Conservation (phyloP, 2,113 vertebrate species). For the Rhizomys pruinosus region DNA sequence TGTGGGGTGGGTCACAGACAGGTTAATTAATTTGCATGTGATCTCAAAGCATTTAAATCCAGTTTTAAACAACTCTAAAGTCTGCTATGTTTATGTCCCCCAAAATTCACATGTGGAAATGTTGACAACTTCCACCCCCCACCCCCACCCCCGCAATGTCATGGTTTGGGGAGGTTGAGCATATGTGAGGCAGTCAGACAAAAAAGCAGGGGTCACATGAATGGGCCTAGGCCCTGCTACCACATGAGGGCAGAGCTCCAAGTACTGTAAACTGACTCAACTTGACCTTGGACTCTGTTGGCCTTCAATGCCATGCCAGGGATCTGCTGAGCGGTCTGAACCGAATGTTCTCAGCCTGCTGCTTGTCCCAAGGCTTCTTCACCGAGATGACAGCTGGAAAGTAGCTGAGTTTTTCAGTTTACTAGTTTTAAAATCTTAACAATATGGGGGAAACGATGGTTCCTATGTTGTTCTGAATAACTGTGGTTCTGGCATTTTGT, state of each 20-base stretch:
- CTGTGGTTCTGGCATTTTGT: constrained; percentile 10
- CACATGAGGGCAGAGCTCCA: neutral
- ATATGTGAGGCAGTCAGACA: neutral
- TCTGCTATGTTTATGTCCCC: neutral
- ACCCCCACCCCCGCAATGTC: too few species aligned
- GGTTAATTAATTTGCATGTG: neutral
- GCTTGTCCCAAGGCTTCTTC: neutral
- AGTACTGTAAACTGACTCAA: neutral
- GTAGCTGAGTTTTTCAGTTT: neutral
- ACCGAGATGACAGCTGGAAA: neutral
- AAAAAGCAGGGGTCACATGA: too few species aligned
- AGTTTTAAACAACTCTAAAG: constrained; percentile 12
- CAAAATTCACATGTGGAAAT: neutral
- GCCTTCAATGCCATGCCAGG: neutral
- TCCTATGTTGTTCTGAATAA: neutral
- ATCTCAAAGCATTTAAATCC: neutral
- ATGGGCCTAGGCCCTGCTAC: neutral
- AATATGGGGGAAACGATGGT: neutral
- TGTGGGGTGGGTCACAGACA: neutral
- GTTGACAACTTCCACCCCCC: too few species aligned
- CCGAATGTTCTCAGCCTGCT: neutral
- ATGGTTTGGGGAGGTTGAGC: neutral
- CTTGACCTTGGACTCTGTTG: neutral
- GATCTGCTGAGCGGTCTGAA: neutral
- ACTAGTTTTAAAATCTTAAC: constrained; percentile 11